phyloP scores from a whole-genome alignment of 2,797 vertebrate genomes.

The Etheostoma nigrum region DNA sequence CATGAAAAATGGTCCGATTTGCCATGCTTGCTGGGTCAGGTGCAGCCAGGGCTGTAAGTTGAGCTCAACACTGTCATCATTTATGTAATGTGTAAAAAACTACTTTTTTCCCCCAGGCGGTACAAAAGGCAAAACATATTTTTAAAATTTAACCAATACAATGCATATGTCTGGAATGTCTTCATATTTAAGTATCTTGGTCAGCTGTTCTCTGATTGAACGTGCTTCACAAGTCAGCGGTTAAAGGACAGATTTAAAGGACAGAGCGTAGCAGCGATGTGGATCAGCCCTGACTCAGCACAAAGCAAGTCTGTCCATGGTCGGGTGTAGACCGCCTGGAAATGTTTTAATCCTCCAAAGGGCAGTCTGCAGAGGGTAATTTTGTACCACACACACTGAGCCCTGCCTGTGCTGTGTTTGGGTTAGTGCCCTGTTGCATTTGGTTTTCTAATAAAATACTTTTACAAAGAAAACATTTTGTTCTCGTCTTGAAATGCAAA shows the following conservation, averaged over 20 bases:
- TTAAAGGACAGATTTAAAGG: slow-evolving; percentile 22
- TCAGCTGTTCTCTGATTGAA: slow-evolving; percentile 27
- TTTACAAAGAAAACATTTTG: slow-evolving; percentile 65
- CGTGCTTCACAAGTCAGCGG: background rate
- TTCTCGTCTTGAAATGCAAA: background rate
- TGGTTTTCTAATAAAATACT: slow-evolving; percentile 88
- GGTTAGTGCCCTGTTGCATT: slow-evolving; percentile 86
- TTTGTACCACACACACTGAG: slow-evolving; percentile 91
- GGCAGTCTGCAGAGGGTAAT: slow-evolving; percentile 88
- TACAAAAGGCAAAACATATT: slow-evolving; percentile 18
- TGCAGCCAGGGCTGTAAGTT: background rate
- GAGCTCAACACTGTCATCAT: slow-evolving; percentile 14
- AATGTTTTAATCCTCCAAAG: slow-evolving; percentile 93
- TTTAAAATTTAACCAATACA: slow-evolving; percentile 20
- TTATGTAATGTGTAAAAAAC: slow-evolving; percentile 41
- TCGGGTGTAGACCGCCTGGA: slow-evolving; percentile 80
- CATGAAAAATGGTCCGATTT: slow-evolving; percentile 32
- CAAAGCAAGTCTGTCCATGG: slow-evolving; percentile 31
- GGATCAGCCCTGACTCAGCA: background rate
- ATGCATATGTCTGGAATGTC: background rate
- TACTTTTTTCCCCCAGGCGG: slow-evolving; percentile 13
- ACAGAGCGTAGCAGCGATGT: background rate
- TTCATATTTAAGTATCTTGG: slow-evolving; percentile 7
- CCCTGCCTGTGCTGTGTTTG: slow-evolving; percentile 88
- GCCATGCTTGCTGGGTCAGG: slow-evolving; percentile 16